Percentiles rank a stretch among this genome's conserved stretches.
Conservation (phyloP, 2,888 invertebrate species). For the Agrotis clavis region DNA sequence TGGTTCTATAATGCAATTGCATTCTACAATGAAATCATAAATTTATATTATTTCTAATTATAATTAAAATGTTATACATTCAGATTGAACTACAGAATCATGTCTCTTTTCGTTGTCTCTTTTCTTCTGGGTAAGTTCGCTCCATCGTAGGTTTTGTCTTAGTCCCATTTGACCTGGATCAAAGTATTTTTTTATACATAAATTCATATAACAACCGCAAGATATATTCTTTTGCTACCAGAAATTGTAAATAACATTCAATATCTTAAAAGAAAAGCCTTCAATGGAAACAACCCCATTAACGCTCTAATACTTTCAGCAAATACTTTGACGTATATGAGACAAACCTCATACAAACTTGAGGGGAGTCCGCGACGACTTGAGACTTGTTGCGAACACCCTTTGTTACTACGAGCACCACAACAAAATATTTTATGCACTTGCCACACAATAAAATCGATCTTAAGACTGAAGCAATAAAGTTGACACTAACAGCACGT, state of each 20-base stretch:
- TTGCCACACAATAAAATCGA: conserved; percentile 13
- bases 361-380: conserved; percentile 80
- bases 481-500: conserved; percentile 7
- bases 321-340: conserved; percentile 84
- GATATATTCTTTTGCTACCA: not conserved
- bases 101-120: too few relatives aligned
- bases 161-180: too few relatives aligned
- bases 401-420: conserved; percentile 74
- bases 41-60: too few relatives aligned
- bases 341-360: conserved; percentile 82
- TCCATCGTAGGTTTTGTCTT: too few relatives aligned
- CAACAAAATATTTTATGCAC: conserved; percentile 52
- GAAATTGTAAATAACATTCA: not conserved
- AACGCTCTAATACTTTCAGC: conserved; percentile 83
- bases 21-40: too few relatives aligned
- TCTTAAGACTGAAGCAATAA: conserved; percentile 18
- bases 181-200: too few relatives aligned
- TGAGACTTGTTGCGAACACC: conserved; percentile 84
- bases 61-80: too few relatives aligned
- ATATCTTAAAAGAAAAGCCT: not conserved
- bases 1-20: too few relatives aligned
- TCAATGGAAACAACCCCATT: conserved; percentile 54
- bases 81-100: too few relatives aligned
- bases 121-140: too few relatives aligned
- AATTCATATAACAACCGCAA: not conserved